Conservation (phyloP, 2,797 vertebrate species). For the Phoeniculus purpureus region DNA sequence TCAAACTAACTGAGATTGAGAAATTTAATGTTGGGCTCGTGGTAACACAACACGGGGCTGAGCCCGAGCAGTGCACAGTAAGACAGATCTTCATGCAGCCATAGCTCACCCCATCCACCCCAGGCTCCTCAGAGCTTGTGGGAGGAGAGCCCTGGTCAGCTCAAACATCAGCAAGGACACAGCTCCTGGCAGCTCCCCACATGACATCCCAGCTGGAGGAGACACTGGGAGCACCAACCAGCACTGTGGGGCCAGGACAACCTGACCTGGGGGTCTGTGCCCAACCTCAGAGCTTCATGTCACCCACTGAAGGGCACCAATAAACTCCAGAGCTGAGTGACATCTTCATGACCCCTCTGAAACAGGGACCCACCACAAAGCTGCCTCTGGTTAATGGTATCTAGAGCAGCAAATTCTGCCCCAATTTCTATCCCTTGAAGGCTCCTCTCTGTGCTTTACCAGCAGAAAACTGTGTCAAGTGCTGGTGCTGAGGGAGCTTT, state of each 20-base stretch:
- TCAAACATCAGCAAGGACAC: not conserved
- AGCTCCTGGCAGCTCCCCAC: not conserved
- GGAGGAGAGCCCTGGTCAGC: not conserved
- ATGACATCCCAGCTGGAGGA: not conserved
- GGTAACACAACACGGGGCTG: fast-evolving
- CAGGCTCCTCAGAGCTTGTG: fast-evolving
- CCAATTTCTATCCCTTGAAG: not conserved
- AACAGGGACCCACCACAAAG: not conserved
- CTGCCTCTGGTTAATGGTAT: not conserved
- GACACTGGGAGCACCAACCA: not conserved
- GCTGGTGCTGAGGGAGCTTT: not conserved
- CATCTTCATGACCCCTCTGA: not conserved
- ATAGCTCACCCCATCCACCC: not conserved
- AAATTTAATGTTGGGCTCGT: not conserved
- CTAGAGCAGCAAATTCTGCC: not conserved
- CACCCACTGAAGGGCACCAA: not conserved
- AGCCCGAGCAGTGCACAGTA: fast-evolving
- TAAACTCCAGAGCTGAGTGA: not conserved
- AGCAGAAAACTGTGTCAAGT: not conserved
- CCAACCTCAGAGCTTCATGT: fast-evolving
- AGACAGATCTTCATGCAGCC: not conserved
- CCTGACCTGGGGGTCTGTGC: not conserved
- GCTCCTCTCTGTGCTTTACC: not conserved
- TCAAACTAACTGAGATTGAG: not conserved
- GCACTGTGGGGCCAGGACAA: not conserved